A percentile compares a stretch with the other conserved stretches of the same genome.
Evolutionary conservation across 2,888 invertebrate genomes (phyloP).

Genomic region (Drosophila limbata): DNA sequence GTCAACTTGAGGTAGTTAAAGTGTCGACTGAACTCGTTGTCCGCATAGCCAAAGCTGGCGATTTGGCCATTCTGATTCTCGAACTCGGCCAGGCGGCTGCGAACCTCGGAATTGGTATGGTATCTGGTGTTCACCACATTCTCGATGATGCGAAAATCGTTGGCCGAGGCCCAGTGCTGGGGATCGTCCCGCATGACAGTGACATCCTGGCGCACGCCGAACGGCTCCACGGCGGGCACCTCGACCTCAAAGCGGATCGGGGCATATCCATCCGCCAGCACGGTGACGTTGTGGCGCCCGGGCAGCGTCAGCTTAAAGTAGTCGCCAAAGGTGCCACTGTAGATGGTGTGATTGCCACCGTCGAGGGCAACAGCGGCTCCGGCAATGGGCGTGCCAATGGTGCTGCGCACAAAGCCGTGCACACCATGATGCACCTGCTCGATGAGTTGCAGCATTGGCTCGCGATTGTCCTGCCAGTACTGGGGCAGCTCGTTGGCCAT

Average conservation of each 20-base stretch:
- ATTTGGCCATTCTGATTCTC: constrained; percentile 89
- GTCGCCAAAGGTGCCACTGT: constrained; percentile 91
- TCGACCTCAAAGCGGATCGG: constrained; percentile 82
- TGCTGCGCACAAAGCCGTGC: constrained; percentile 93
- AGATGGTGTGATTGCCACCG: constrained; percentile 91
- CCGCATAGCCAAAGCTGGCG: constrained; percentile 90
- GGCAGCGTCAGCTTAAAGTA: constrained; percentile 96
- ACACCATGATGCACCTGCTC: constrained; percentile 96
- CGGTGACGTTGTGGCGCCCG: constrained; percentile 93
- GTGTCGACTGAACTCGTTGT: constrained; percentile 88
- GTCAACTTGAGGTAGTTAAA: constrained; percentile 91
- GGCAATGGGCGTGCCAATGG: constrained; percentile 90
- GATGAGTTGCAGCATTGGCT: constrained; percentile 93
- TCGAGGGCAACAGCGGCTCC: constrained; percentile 91
- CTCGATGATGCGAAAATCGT: constrained; percentile 90
- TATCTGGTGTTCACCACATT: constrained; percentile 89
- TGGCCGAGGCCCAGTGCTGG: constrained; percentile 93
- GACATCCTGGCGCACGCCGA: constrained; percentile 89
- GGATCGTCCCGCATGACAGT: constrained; percentile 93
- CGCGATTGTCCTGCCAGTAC: constrained; percentile 96
- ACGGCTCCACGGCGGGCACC: constrained; percentile 86
- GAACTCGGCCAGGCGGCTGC: constrained; percentile 88
- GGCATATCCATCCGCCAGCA: constrained; percentile 89
- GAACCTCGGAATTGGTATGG: constrained; percentile 89
- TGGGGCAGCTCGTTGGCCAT: constrained; percentile 88